Percentiles rank a stretch among this genome's conserved stretches.
These are phyloP conservation scores for Tridacna crocea DNA, from an alignment of 2,888 invertebrate genomes.

Conservation along the genomic window DNA sequence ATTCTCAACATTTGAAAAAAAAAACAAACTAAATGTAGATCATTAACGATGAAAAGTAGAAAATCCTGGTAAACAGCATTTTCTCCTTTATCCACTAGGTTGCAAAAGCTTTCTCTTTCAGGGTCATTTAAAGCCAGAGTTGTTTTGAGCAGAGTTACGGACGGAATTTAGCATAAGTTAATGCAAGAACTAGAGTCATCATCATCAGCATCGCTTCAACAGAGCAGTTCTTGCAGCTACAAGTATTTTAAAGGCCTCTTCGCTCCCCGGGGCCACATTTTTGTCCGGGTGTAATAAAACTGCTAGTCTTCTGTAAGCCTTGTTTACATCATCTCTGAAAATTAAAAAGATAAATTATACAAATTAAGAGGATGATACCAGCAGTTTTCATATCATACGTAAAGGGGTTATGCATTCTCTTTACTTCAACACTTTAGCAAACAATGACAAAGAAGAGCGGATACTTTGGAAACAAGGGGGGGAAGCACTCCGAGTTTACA, in stretches of 20 bases:
- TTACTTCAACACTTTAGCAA: too few relatives aligned
- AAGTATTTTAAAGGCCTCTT: conserved; percentile 85
- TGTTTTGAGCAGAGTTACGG: background rate
- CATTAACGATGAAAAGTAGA: background rate
- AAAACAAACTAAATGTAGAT: too few relatives aligned
- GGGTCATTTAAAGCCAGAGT: background rate
- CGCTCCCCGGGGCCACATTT: conserved; percentile 84
- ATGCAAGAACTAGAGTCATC: too few relatives aligned
- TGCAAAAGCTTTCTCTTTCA: background rate
- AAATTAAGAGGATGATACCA: background rate
- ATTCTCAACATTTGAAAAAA: too few relatives aligned
- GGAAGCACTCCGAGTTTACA: too few relatives aligned
- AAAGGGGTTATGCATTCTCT: too few relatives aligned
- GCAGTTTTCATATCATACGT: too few relatives aligned
- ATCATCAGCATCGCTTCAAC: conserved; percentile 74
- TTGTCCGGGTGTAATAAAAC: conserved; percentile 85
- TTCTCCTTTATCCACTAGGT: background rate
- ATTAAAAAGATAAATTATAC: conserved; percentile 4
- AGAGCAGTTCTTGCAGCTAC: conserved; percentile 82
- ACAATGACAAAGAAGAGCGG: too few relatives aligned
- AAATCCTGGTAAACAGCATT: background rate
- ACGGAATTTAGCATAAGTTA: too few relatives aligned
- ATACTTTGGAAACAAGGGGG: too few relatives aligned
- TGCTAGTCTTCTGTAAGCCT: conserved; percentile 84
- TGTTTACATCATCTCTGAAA: conserved; percentile 84